These are phyloP conservation scores for Dromas ardeola DNA, from an alignment of 2,113 vertebrate species.

Conservation along the genomic window DNA sequence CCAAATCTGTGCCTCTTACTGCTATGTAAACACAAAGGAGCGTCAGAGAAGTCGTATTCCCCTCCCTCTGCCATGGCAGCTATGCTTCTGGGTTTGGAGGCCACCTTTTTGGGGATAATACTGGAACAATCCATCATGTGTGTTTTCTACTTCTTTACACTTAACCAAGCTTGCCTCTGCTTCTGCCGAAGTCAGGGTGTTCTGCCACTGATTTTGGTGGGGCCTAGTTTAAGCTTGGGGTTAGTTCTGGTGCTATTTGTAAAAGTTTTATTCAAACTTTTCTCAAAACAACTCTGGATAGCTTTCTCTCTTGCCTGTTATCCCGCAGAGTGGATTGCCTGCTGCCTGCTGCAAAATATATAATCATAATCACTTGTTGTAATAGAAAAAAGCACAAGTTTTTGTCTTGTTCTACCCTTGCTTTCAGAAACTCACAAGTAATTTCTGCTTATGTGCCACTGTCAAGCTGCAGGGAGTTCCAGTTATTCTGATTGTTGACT, in stretches of 20 bases:
- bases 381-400: conserved; percentile 56
- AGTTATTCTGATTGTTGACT: background rate
- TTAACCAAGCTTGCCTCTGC: conserved; percentile 27
- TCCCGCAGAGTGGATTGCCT: background rate
- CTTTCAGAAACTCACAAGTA: conserved; percentile 8
- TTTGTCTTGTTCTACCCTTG: background rate
- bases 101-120: background rate
- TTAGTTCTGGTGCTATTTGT: conserved; percentile 68
- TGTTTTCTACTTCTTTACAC: conserved; percentile 23
- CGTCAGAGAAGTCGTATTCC: background rate
- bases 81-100: background rate
- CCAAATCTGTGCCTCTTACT: conserved; percentile 25
- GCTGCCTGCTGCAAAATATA: conserved; percentile 20
- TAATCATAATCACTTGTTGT: background rate
- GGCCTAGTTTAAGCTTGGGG: background rate
- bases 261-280: background rate
- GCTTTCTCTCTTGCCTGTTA: background rate
- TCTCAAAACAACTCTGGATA: background rate
- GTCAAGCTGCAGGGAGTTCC: conserved; percentile 12
- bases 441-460: conserved; percentile 11
- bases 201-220: background rate
- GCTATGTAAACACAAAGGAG: background rate
- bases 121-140: background rate
- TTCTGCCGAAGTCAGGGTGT: background rate
- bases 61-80: background rate